phyloP scores from a whole-genome alignment of 2,797 vertebrate genomes.

The Centroberyx gerrardi region DNA sequence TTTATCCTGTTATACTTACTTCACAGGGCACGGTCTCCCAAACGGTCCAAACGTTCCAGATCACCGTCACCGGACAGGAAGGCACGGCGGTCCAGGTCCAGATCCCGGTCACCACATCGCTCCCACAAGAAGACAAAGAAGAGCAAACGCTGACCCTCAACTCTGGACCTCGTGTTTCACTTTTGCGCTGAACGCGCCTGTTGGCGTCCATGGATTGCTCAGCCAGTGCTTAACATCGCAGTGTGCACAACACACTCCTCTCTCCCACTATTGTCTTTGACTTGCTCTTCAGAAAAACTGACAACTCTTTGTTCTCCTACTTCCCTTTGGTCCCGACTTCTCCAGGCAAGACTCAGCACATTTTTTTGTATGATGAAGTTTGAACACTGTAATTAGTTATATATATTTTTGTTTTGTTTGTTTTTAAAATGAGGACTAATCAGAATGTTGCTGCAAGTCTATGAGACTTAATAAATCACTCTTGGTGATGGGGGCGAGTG shows the following conservation, averaged over 20 bases:
- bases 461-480: conserved; percentile 81
- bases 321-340: conserved; percentile 53
- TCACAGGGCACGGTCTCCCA: conserved; percentile 82
- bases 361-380: conserved; percentile 85
- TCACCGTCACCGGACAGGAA: conserved; percentile 83
- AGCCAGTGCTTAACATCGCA: conserved; percentile 30
- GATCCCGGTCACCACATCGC: conserved; percentile 85
- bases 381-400: conserved; percentile 84
- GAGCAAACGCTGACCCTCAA: conserved; percentile 85
- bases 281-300: conserved; percentile 49
- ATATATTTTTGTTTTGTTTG: conserved; percentile 85
- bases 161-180: conserved; percentile 18
- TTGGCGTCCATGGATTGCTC: conserved; percentile 41
- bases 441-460: conserved; percentile 73
- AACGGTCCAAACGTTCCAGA: conserved; percentile 83
- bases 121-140: conserved; percentile 89
- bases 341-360: conserved; percentile 68
- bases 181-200: conserved; percentile 29
- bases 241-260: conserved; percentile 37
- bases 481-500: conserved; percentile 55
- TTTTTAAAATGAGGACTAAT: conserved; percentile 79
- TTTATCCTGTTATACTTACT: background rate
- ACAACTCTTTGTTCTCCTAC: conserved; percentile 45
- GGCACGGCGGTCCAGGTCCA: conserved; percentile 79
- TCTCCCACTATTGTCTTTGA: conserved; percentile 53